These are phyloP conservation scores for Tursiops truncatus DNA, from an alignment of 2,113 vertebrate species.

Conservation along the genomic window DNA sequence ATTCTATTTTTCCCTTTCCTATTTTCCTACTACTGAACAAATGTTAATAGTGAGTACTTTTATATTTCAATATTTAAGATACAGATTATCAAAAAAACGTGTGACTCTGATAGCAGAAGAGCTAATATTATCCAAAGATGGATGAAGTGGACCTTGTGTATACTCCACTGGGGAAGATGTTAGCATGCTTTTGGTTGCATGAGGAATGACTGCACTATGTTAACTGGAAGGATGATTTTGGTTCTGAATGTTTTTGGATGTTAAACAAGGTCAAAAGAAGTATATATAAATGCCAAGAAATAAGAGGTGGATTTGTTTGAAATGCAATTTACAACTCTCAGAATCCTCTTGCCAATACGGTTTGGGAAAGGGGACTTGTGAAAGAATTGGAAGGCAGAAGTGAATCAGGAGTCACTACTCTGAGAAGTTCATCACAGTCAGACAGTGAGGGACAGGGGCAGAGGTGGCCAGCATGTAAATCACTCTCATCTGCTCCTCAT, in stretches of 20 bases:
- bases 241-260: not conserved
- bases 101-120: not conserved
- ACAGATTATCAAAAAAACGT: not conserved
- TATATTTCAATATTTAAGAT: conserved; percentile 1
- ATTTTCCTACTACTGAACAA: not conserved
- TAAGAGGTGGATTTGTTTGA: not conserved
- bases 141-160: not conserved
- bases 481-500: not conserved
- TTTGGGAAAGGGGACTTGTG: not conserved
- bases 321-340: not conserved
- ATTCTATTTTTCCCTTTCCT: not conserved
- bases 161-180: not conserved
- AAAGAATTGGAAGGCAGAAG: not conserved
- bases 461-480: not conserved
- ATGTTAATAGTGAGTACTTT: not conserved
- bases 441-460: not conserved
- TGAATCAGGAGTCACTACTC: not conserved
- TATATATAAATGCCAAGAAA: not conserved
- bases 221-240: not conserved
- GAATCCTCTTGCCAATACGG: not conserved
- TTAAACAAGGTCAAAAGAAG: not conserved
- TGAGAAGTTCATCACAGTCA: not conserved
- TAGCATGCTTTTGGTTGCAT: not conserved
- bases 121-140: not conserved
- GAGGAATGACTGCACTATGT: not conserved